Evolutionary conservation across 2,797 vertebrate genomes (phyloP), one percentile per base, ranked within the genome.

Genomic region (Pipistrellus pipistrellus): DNA sequence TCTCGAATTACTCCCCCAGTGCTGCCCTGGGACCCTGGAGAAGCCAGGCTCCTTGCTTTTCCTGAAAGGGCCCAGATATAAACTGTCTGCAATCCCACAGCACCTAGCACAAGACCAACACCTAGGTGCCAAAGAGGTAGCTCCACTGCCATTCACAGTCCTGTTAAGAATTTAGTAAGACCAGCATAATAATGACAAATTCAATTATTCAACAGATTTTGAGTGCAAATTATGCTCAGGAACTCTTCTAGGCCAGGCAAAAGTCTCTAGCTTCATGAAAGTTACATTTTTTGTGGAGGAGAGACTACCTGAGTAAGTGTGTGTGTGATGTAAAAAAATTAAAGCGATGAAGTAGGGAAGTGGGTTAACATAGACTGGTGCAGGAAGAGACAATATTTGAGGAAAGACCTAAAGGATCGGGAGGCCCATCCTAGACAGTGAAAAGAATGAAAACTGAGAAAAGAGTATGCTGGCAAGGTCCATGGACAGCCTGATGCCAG

Each of bases 41-140:
- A 93, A 59, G 48, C 23, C 51, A 94, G 4, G 3, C n/a, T 90
- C 41, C n/a, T 83, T 78, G 18, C 32, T 77, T 73, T 90, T 83
- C 32, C 64, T 64, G 46, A 53, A 87, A 23, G 92, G 17, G 6
- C 44, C 46, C 84, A 94, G 21, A 68, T 80, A 69, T 10, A 82
- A 55, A 44, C 41, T 81, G 44, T 90, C 64, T 83, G 8, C 1
- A 46, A 41, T 59, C 5, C 6, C 20, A 59, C 20, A 59, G 25
- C 1, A 84, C 13, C 18, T 44, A 71, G 27, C 30, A 71, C 5
- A 69, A 51, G 7, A 78, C 44, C 41, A 73, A 57, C n/a, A 88
- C 64, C 72, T 15, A 72, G 32, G 0, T 73, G 18, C 23, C 27
- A 32, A 55, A 30, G 27, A 62, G 59, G 27, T 62, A 78, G 27